Evolutionary conservation across 2,888 invertebrate genomes (phyloP), one percentile per base, ranked within the genome.

Genomic region (Chaetogeoica ovagalla): DNA sequence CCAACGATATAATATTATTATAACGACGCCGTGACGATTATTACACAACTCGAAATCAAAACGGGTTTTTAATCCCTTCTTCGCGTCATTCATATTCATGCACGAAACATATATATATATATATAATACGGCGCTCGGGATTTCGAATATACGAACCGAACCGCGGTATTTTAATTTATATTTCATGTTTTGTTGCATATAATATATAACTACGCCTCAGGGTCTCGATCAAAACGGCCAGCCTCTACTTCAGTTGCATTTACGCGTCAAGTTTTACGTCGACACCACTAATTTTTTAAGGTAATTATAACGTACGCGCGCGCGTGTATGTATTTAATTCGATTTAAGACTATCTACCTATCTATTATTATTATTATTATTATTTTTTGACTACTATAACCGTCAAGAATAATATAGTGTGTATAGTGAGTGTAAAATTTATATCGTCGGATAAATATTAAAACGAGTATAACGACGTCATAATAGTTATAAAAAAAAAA

Each of bases 231-330:
- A 93, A 86, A 94, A 93, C 87, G 96, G 96, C 84, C 92, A 93
- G 85, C 96, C 96, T 82, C 91, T 95, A 83, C 89, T 97, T 85
- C 93, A 93, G 85, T 90, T 97, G 86, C 93, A 95, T 88, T 92
- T 97, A 86, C 92, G 95, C 84, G 94, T 97, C 85, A 95, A 96
- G 88, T 96, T 94, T 88, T 96, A 96, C 88, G 93, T 96, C 85
- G 96, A 96, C 88, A 94, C 94, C 86, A 94, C 95, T 82, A 90
- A 95, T 84, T 90, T 96, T 83, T 89, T 96, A 85, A 92, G 94
- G 90, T 90, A 86, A 86, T 84, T 76, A 74, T 39, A 59, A 55
- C 55, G 60, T 75, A 60, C n/a, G n/a, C n/a, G n/a, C n/a, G n/a
- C n/a, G n/a, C 52, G 19, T 48, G n/a, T 63, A 37, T 13, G 19